Evolutionary conservation across 2,113 vertebrate genomes (phyloP).

Genomic region (Corythoichthys haematopterus): DNA sequence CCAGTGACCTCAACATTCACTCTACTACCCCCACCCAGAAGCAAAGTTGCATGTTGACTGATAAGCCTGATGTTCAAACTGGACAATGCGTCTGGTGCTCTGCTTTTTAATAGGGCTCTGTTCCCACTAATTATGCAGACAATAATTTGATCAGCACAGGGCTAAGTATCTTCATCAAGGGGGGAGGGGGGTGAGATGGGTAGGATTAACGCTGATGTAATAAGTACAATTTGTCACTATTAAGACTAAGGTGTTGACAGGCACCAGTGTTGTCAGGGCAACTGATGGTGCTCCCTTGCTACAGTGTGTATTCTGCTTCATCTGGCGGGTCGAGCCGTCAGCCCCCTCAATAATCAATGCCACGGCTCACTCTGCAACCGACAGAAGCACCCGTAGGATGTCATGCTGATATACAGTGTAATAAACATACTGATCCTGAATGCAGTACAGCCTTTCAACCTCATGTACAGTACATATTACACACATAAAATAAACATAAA

Average conservation of each 20-base stretch:
- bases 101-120: conserved; percentile 87
- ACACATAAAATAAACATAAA: not conserved
- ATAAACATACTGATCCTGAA: conserved; percentile 39
- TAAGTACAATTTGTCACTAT: conserved; percentile 93
- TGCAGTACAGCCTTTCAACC: conserved; percentile 24
- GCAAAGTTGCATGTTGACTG: conserved; percentile 57
- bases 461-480: conserved; percentile 7
- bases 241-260: conserved; percentile 86
- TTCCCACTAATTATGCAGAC: conserved; percentile 89
- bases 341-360: conserved; percentile 55
- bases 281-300: conserved; percentile 65
- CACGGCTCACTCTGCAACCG: conserved; percentile 30
- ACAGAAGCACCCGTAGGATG: conserved; percentile 33
- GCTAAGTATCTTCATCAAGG: conserved; percentile 93
- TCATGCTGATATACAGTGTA: conserved; percentile 24
- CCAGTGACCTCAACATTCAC: not conserved
- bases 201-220: conserved; percentile 92
- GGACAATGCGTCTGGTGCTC: conserved; percentile 72
- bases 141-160: conserved; percentile 85
- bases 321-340: conserved; percentile 45
- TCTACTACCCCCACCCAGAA: conserved; percentile 31
- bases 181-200: conserved; percentile 64
- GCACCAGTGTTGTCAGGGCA: conserved; percentile 75
- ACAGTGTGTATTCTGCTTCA: conserved; percentile 56
- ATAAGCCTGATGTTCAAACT: conserved; percentile 60